Conservation (phyloP, 1,140 invertebrate species). For the Rhyacophila brunnea region DNA sequence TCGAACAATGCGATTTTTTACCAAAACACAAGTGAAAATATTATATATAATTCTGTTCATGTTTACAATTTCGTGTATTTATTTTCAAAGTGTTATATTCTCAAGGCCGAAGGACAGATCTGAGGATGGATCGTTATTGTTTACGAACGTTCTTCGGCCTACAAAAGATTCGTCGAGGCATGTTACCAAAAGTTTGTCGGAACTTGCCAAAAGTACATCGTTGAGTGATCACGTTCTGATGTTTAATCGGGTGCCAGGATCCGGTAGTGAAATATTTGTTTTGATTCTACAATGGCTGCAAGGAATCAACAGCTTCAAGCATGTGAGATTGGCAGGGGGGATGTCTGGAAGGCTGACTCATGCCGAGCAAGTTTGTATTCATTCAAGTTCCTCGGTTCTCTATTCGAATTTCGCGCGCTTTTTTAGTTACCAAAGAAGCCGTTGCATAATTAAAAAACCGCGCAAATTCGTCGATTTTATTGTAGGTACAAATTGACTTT, state of each 20-base stretch:
- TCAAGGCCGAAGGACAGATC: neutral
- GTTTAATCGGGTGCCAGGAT: slow-evolving; percentile 64
- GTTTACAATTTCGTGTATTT: slow-evolving; percentile 9
- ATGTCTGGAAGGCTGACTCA: slow-evolving; percentile 1
- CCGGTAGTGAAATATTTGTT: slow-evolving; percentile 65
- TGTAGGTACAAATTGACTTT: too few species aligned
- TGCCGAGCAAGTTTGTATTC: slow-evolving; percentile 13
- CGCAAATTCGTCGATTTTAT: too few species aligned
- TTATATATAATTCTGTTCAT: slow-evolving; percentile 10
- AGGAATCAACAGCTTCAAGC: slow-evolving; percentile 61
- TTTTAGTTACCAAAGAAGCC: too few species aligned
- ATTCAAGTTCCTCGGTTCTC: neutral
- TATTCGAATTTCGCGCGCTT: too few species aligned
- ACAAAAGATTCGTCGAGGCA: neutral
- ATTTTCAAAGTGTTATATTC: slow-evolving; percentile 18
- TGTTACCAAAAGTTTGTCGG: slow-evolving; percentile 58
- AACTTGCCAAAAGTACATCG: slow-evolving; percentile 52
- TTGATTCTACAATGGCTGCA: slow-evolving; percentile 63
- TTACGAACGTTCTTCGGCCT: slow-evolving; percentile 2
- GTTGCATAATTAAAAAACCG: too few species aligned
- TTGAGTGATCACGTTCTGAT: slow-evolving; percentile 58
- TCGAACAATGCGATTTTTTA: slow-evolving; percentile 20
- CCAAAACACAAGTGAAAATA: slow-evolving; percentile 17
- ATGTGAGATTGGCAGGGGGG: slow-evolving; percentile 54
- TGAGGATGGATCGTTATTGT: neutral